Evolutionary conservation across 2,888 invertebrate genomes (phyloP).

Genomic region (Mesodorylaimus sp.): DNA sequence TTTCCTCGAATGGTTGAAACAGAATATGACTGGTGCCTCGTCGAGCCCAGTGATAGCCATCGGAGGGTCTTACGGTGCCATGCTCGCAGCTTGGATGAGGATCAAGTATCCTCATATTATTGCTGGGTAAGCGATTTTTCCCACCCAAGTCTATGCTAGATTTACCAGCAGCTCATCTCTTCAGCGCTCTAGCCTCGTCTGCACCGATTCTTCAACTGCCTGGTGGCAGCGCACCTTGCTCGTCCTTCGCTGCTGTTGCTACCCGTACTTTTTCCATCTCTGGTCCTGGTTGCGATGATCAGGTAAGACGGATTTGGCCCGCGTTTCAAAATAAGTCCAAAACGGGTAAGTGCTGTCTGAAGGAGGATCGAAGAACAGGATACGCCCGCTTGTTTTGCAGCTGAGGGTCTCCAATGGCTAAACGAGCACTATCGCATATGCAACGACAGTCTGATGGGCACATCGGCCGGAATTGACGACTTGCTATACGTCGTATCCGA

Average conservation of each 20-base stretch:
- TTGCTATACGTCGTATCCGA: constrained; percentile 52
- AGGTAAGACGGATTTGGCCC: constrained; percentile 59
- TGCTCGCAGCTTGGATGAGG: constrained; percentile 33
- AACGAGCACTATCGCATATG: constrained; percentile 57
- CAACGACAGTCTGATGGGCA: constrained; percentile 28
- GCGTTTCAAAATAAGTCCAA: constrained; percentile 37
- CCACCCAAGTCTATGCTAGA: too few relatives aligned
- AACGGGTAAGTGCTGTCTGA: not conserved
- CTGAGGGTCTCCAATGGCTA: constrained; percentile 50
- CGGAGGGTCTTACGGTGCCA: constrained; percentile 35
- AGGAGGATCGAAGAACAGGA: too few relatives aligned
- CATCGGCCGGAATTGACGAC: constrained; percentile 38
- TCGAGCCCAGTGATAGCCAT: constrained; percentile 29
- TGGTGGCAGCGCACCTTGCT: constrained; percentile 57
- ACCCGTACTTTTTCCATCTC: constrained; percentile 52
- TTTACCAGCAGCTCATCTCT: constrained; percentile 9
- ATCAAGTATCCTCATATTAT: constrained; percentile 33
- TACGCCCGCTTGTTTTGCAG: constrained; percentile 40
- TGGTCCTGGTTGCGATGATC: constrained; percentile 45
- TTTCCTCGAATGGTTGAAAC: constrained; percentile 26
- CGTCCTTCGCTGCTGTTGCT: constrained; percentile 53
- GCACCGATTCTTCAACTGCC: constrained; percentile 75
- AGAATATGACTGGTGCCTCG: constrained; percentile 19
- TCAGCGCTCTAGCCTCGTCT: constrained; percentile 69
- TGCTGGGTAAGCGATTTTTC: constrained; percentile 23